Conservation (phyloP, 2,797 vertebrate genomes). For the Gorsachius magnificus region DNA sequence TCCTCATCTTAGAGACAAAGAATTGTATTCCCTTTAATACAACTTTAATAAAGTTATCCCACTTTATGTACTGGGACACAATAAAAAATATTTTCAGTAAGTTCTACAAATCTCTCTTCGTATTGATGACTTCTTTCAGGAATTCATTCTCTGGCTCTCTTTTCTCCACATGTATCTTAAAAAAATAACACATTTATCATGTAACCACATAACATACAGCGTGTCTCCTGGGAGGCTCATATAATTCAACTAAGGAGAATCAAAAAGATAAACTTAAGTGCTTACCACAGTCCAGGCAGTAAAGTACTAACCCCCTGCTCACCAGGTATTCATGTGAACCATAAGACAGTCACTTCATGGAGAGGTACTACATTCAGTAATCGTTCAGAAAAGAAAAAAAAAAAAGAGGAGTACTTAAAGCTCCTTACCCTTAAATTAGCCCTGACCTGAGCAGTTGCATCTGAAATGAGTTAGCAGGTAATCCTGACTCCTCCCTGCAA, state of each 20-base stretch:
- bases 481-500: background rate
- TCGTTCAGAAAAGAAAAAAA: accelerated
- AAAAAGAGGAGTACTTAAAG: accelerated
- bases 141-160: background rate
- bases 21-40: background rate
- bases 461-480: background rate
- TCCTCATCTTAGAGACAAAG: background rate
- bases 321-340: background rate
- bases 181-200: background rate
- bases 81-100: background rate
- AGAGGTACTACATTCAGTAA: background rate
- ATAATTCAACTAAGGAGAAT: background rate
- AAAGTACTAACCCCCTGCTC: background rate
- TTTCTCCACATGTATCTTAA: background rate
- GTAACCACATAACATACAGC: background rate
- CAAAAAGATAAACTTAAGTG: background rate
- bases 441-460: background rate
- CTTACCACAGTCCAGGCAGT: background rate
- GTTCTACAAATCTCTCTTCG: background rate
- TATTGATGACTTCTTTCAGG: background rate
- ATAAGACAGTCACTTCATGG: background rate
- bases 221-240: background rate
- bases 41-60: background rate
- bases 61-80: background rate
- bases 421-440: background rate